These are phyloP conservation scores for Ditula angustiorana DNA, from an alignment of 2,888 invertebrate genomes.

Conservation along the genomic window DNA sequence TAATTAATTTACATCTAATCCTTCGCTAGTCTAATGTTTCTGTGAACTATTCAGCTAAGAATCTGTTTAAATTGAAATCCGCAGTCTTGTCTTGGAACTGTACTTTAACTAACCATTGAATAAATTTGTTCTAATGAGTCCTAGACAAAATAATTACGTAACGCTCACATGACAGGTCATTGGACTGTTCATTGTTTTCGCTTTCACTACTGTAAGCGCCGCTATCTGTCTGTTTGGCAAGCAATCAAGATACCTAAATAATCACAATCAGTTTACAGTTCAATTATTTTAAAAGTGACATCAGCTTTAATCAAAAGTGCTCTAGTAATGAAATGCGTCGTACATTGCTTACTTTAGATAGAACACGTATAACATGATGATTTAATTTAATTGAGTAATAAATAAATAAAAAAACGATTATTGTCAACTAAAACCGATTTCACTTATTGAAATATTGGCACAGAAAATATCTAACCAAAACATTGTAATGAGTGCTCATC, in stretches of 20 bases:
- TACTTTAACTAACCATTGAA: neutral
- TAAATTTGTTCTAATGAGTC: constrained; percentile 4
- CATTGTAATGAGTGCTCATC: no score
- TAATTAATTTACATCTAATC: constrained; percentile 15
- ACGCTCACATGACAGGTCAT: constrained; percentile 35
- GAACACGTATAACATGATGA: no score
- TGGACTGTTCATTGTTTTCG: constrained; percentile 50
- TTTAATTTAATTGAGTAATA: no score
- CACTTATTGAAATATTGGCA: no score
- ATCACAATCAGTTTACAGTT: constrained; percentile 28
- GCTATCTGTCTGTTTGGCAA: constrained; percentile 57
- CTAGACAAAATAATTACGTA: constrained; percentile 28
- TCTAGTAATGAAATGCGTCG: no score
- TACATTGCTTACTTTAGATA: no score
- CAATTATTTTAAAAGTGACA: constrained; percentile 13
- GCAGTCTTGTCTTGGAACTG: neutral
- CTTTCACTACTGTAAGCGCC: constrained; percentile 37
- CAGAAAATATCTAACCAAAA: no score
- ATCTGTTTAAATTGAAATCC: neutral
- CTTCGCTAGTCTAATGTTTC: constrained; percentile 3
- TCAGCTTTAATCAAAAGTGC: no score
- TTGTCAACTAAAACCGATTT: no score
- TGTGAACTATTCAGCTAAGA: constrained; percentile 3
- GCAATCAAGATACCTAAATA: constrained; percentile 58
- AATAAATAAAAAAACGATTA: no score